Base-by-base conservation (phyloP, 2,113 vertebrate species). In the Atherinomorus stipes region DNA sequence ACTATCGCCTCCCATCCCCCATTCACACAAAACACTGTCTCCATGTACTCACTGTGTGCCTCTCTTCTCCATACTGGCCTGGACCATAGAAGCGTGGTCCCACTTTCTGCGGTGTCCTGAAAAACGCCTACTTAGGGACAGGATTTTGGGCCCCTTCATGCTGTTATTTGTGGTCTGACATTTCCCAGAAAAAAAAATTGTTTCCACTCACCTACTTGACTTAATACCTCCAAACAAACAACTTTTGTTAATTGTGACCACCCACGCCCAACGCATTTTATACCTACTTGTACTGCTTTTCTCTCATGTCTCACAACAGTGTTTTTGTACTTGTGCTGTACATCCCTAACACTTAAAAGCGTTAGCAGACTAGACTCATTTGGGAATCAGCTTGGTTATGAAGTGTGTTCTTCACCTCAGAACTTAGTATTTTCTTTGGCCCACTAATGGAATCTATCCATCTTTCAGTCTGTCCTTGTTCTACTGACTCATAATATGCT, bases 391-490 rank as follows among this genome's bases (percentile, higher is more conserved):
- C 76, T 83, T 81, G 64, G 51, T 21, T 63, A 78, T 64, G 70
- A 88, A 84, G 71, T n/a, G 76, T 80, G 71, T 85, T 80, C 80
- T 88, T 81, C 73, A 84, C 74, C 26, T 51, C 65, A 75, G 68
- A 81, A 84, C 68, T 66, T 58, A 75, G 68, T 69, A 75, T 81
- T 83, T 75, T 72, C 68, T 71, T 70, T 74, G 31, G 50, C 61
- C 16, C 11, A 61, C 63, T 85, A 88, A 91, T 91, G 73, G 78
- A 80, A 88, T 87, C 85, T 74, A 91, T 93, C 87, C 87, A 89
- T 93, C 89, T 90, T 91, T 90, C 68, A 67, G 50, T 76, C 51
- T 51, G 84, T 74, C 81, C 84, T 92, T 88, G 78, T 86, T 62
- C 26, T 49, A 60, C 44, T 45, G 50, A 49, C 60, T 76, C 67